Percentiles rank a stretch among this genome's conserved stretches.
Evolutionary conservation across 2,113 vertebrate genomes (phyloP).

Genomic region (Cebus imitator): DNA sequence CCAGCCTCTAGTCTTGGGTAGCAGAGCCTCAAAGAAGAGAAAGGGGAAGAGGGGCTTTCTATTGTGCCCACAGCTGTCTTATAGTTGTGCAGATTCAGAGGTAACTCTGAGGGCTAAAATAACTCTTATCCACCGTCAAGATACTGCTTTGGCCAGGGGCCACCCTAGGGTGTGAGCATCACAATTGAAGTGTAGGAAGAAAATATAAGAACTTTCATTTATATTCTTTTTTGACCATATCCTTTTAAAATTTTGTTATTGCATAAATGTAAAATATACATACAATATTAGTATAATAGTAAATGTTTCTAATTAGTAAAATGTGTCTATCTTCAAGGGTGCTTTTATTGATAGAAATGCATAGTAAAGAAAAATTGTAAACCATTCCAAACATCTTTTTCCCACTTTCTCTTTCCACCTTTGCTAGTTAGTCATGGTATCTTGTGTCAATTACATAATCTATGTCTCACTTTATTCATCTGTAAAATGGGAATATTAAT

Average conservation of each 20-base stretch:
- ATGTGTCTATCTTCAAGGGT: not conserved
- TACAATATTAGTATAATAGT: not conserved
- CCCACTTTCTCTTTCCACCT: not conserved
- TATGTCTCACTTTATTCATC: not conserved
- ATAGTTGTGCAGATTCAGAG: constrained; percentile 27
- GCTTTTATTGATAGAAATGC: not conserved
- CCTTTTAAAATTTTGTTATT: not conserved
- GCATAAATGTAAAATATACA: not conserved
- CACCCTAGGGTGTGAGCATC: no score
- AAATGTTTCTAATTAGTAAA: not conserved
- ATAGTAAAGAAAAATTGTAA: not conserved
- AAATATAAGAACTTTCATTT: not conserved
- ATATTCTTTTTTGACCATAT: not conserved
- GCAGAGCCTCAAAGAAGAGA: not conserved
- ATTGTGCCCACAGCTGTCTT: not conserved
- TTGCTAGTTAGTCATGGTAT: not conserved
- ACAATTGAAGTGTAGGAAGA: not conserved
- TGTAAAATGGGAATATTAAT: not conserved
- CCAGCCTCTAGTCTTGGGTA: not conserved
- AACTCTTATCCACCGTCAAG: not conserved
- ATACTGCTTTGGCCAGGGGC: not conserved
- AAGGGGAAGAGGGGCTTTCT: not conserved
- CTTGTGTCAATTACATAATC: not conserved
- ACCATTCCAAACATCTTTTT: not conserved
- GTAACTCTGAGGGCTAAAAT: constrained; percentile 34